Evolutionary conservation across 1,140 invertebrate species (phyloP).

Genomic region (Bombyx mori): DNA sequence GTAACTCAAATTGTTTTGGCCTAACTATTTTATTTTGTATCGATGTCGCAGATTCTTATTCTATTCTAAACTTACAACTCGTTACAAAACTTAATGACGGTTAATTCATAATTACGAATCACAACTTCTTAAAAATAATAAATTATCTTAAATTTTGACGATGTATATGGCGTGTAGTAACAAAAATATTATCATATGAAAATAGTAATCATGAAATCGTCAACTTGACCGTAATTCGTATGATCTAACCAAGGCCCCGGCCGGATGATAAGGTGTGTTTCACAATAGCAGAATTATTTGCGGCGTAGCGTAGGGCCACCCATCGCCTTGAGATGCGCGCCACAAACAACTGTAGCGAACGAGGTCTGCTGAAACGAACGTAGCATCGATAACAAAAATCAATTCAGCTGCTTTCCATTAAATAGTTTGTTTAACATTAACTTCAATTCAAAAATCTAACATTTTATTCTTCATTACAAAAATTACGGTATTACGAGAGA

Average conservation of each 20-base stretch:
- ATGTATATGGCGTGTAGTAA: conserved; percentile 8
- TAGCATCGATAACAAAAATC: conserved; percentile 36
- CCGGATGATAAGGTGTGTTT: conserved; percentile 60
- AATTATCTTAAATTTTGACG: no score
- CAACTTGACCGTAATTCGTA: conserved; percentile 69
- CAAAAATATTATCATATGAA: conserved; percentile 45
- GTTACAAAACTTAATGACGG: no score
- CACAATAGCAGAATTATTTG: conserved; percentile 71
- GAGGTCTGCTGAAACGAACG: conserved; percentile 46
- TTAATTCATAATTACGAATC: no score
- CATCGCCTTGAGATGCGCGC: conserved; percentile 62
- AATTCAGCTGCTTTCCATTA: background rate
- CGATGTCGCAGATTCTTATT: no score
- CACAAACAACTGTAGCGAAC: conserved; percentile 53
- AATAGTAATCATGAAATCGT: conserved; percentile 60
- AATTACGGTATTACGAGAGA: no score
- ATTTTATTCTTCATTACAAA: no score
- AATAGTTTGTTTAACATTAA: background rate
- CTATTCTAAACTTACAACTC: no score
- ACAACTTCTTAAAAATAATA: no score
- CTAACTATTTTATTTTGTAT: no score
- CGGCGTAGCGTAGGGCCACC: conserved; percentile 51
- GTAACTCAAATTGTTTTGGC: no score
- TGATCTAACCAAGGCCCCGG: conserved; percentile 57
- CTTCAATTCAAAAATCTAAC: background rate